Evolutionary conservation across 2,888 invertebrate species (phyloP).

Genomic region (Tinea pellionella): DNA sequence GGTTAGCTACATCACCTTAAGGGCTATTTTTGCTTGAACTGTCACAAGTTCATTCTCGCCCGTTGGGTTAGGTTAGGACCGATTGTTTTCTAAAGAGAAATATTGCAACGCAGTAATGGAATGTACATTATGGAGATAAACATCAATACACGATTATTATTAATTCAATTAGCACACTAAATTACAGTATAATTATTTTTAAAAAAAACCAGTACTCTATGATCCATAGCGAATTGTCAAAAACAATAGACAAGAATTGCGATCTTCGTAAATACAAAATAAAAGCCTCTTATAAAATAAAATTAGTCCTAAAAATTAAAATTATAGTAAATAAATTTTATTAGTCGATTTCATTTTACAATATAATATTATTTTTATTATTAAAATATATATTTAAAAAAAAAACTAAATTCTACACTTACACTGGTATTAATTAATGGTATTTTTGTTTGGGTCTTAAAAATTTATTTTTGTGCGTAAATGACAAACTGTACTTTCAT

Average conservation of each 20-base stretch:
- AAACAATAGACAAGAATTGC: slow-evolving; percentile 44
- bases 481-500: slow-evolving; percentile 14
- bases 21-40: too few relatives aligned
- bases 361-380: background rate
- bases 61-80: too few relatives aligned
- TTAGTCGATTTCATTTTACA: background rate
- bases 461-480: too few relatives aligned
- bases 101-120: slow-evolving; percentile 62
- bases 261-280: slow-evolving; percentile 24
- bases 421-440: background rate
- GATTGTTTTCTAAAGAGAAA: slow-evolving; percentile 38
- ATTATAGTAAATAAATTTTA: background rate
- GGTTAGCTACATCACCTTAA: too few relatives aligned
- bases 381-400: background rate
- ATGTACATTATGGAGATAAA: slow-evolving; percentile 48
- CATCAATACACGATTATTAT: slow-evolving; percentile 64
- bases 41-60: too few relatives aligned
- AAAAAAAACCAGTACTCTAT: slow-evolving; percentile 40
- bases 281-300: slow-evolving; percentile 11
- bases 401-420: background rate
- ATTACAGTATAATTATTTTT: slow-evolving; percentile 32
- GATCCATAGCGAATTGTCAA: slow-evolving; percentile 31
- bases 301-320: slow-evolving; percentile 5
- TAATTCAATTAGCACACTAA: slow-evolving; percentile 62
- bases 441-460: background rate